Base-by-base conservation (phyloP, 2,888 invertebrate species). In the Hybos culiciformis region DNA sequence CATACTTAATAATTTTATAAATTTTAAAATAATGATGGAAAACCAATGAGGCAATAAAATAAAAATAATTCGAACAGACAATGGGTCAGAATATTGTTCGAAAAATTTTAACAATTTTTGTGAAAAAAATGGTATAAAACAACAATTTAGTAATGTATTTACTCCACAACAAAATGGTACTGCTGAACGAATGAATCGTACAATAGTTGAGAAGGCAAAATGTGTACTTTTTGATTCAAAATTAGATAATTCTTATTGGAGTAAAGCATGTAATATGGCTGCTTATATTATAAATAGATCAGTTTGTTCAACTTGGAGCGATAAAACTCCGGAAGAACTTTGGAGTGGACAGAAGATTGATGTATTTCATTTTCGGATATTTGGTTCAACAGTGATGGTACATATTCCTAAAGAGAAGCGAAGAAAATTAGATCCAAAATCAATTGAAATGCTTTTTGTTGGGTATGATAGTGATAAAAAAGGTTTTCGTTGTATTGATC, bases 281-380 rank as follows among this genome's bases (percentile, higher is more conserved):
- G 46, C 46, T 5, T 50, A 53, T 39, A 46, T 43, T 23, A 46
- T 44, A 15, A 46, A 42, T 44, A 40, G 37, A 8, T 44, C 42
- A 40, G 42, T 42, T 4, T 39, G 36, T 29, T 31, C 42, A 37
- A 24, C 42, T 2, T 41, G 33, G 26, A 39, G 39, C 18, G 42
- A 47, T 32, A 50, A 50, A 47, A 60, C 61, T 2, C 60, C 66
- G 5, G 53, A 56, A 42, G 62, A 65, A 47, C 19, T 55, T 6
- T 65, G 62, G 61, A 46, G 51, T 26, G 54, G 58, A 8, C 46
- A 48, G 5, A 59, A 57, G 47, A 58, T 57, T 18, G 50, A 60
- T 45, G 32, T 67, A 1, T 45, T 48, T 31, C 51, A 59, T 24
- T 41, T 66, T n/a, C 50, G 52, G 32, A 50, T 56, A 14, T 67